Base-by-base conservation (phyloP, 1,140 invertebrate genomes). In the Leptopilina clavipes region DNA sequence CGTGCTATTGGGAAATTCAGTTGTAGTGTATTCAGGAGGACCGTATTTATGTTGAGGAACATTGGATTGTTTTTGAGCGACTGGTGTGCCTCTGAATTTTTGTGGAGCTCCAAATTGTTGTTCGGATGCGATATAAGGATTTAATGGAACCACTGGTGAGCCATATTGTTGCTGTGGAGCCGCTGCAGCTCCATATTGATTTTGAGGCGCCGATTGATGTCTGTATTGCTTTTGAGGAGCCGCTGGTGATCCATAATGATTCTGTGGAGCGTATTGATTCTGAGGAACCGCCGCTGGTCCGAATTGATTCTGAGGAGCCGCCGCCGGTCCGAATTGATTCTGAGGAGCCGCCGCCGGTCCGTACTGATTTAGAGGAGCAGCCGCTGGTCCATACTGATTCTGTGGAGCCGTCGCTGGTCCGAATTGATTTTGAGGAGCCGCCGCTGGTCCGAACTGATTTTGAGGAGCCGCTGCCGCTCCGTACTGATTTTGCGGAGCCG, bases 1-100 rank as follows among this genome's bases (percentile, higher is more conserved):
- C 1, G 83, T 83, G 12, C 71, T 78, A 10, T 54, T 81, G 6
- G 87, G 76, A 11, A 72, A 14, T 25, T 88, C 88, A 14, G 86
- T 87, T 0, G 88, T 88, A 0, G 84, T 81, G 1, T 82, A 81
- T 43, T 83, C 79, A 2, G 76, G 73, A 9, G 56, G 59, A 3
- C 73, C 74, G 54, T 75, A 80, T n/a, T 31, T 8, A 1, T 31
- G 22, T 65, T 65, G 25, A 19, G 52, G 52, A 25, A 25, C 56
- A 59, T 70, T 75, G 71, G 72, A 75, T 48, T 78, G 71, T 11
- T 72, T 52, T 56, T 70, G 70, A 0, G 76, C 54, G 10, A 5
- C 25, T 5, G 25, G 5, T 31, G 5, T 5, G 1, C 72, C 18
- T 77, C 56, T 72, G 45, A 72, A 72, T 59, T 56, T 70, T 18